phyloP scores from a whole-genome alignment of 2,888 invertebrate genomes.

The Conus canariensis region DNA sequence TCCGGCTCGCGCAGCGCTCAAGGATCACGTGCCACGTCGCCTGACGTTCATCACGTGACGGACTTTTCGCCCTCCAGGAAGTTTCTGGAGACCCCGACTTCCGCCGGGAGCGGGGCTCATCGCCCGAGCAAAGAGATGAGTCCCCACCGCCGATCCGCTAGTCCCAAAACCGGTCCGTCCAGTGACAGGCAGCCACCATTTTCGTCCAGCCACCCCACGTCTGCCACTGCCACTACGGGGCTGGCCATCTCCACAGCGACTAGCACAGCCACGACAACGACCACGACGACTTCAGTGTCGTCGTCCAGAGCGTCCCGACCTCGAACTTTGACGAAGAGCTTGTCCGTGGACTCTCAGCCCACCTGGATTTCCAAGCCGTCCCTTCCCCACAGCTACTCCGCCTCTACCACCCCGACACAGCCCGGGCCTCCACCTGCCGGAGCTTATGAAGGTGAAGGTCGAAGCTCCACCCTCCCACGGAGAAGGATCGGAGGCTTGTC shows the following conservation, averaged over 20 bases:
- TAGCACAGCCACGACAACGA: neutral
- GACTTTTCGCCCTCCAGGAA: constrained; percentile 32
- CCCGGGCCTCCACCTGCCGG: constrained; percentile 36
- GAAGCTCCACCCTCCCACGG: neutral
- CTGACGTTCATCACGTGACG: constrained; percentile 47
- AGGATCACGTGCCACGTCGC: constrained; percentile 62
- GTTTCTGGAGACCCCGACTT: constrained; percentile 9
- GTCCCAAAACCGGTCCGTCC: constrained; percentile 21
- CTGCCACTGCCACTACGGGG: constrained; percentile 20
- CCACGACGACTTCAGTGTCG: neutral
- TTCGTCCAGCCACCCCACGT: neutral
- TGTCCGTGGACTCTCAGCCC: constrained; percentile 63
- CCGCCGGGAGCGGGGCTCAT: neutral
- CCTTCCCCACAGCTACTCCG: constrained; percentile 29
- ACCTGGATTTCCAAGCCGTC: constrained; percentile 49
- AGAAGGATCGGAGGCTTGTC: constrained; percentile 53
- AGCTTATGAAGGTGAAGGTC: neutral
- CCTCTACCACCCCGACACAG: constrained; percentile 48
- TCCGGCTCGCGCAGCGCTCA: constrained; percentile 67
- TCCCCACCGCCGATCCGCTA: neutral
- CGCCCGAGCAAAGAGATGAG: neutral
- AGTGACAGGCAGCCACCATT: neutral
- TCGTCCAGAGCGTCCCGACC: constrained; percentile 40
- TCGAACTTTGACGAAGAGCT: constrained; percentile 57
- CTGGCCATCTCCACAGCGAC: neutral